These are phyloP conservation scores for Xylota sylvarum DNA, from an alignment of 2,888 invertebrate species.

Conservation along the genomic window DNA sequence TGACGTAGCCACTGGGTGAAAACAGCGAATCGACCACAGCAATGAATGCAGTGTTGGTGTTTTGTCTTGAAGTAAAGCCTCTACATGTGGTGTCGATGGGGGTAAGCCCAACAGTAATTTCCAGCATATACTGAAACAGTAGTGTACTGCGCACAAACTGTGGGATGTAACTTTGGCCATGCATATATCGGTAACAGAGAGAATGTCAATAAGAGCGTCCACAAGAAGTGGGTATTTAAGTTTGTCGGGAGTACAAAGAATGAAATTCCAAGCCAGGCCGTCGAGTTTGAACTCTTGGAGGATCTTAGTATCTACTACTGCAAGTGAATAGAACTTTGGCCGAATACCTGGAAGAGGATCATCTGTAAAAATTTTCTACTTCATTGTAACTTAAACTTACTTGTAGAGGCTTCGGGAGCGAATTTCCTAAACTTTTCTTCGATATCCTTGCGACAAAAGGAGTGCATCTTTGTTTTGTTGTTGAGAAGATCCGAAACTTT, in stretches of 20 bases:
- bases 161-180: constrained; percentile 86
- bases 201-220: constrained; percentile 93
- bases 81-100: constrained; percentile 95
- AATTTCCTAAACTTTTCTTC: constrained; percentile 90
- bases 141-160: constrained; percentile 93
- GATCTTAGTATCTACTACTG: constrained; percentile 88
- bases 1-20: constrained; percentile 92
- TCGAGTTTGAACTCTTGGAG: constrained; percentile 96
- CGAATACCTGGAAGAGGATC: constrained; percentile 87
- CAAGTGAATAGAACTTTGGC: constrained; percentile 96
- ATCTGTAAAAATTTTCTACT: constrained; percentile 12
- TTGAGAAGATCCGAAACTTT: constrained; percentile 85
- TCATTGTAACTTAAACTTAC: constrained; percentile 78
- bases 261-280: constrained; percentile 96
- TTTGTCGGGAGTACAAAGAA: constrained; percentile 96
- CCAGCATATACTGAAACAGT: constrained; percentile 89
- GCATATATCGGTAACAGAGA: constrained; percentile 92
- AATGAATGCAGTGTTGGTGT: constrained; percentile 92
- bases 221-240: constrained; percentile 94
- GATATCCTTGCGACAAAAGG: constrained; percentile 89
- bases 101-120: constrained; percentile 94
- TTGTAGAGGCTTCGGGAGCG: constrained; percentile 84
- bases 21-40: constrained; percentile 95
- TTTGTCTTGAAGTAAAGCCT: constrained; percentile 90
- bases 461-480: constrained; percentile 88